Percentiles rank a stretch among this genome's conserved stretches.
Conservation (phyloP, 2,113 vertebrate genomes). For the Spermophilus dauricus region DNA sequence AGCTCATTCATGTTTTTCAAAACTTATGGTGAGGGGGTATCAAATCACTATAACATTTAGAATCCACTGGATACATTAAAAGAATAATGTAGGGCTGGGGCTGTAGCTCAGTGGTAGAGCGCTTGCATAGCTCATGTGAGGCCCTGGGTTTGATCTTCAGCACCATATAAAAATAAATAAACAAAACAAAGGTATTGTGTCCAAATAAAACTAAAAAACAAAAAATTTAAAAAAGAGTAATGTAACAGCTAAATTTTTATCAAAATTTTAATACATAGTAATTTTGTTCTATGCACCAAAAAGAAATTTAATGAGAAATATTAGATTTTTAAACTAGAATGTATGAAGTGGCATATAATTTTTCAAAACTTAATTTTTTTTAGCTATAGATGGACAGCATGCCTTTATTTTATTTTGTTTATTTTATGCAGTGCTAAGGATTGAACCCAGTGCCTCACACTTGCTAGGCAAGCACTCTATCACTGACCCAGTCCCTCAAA, state of each 20-base stretch:
- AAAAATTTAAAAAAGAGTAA: not conserved
- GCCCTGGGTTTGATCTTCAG: too few relatives aligned
- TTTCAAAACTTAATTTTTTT: not conserved
- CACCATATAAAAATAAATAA: too few relatives aligned
- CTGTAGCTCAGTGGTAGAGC: too few relatives aligned
- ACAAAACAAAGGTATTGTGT: too few relatives aligned
- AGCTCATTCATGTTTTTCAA: not conserved
- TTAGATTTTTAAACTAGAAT: constrained; percentile 26
- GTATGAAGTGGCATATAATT: not conserved
- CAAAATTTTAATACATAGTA: not conserved
- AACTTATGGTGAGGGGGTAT: not conserved
- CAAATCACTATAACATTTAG: not conserved
- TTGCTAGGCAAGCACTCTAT: not conserved
- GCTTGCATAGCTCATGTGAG: too few relatives aligned
- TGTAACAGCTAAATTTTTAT: not conserved
- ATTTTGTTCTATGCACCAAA: not conserved
- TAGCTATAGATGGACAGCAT: too few relatives aligned
- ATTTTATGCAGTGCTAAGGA: too few relatives aligned
- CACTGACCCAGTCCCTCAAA: too few relatives aligned
- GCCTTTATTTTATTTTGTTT: too few relatives aligned
- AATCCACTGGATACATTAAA: not conserved
- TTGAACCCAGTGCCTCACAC: too few relatives aligned
- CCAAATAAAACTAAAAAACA: too few relatives aligned
- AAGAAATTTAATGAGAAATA: not conserved
- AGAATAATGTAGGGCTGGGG: too few relatives aligned